Conservation (phyloP, 2,113 vertebrate genomes). For the Candoia aspera region DNA sequence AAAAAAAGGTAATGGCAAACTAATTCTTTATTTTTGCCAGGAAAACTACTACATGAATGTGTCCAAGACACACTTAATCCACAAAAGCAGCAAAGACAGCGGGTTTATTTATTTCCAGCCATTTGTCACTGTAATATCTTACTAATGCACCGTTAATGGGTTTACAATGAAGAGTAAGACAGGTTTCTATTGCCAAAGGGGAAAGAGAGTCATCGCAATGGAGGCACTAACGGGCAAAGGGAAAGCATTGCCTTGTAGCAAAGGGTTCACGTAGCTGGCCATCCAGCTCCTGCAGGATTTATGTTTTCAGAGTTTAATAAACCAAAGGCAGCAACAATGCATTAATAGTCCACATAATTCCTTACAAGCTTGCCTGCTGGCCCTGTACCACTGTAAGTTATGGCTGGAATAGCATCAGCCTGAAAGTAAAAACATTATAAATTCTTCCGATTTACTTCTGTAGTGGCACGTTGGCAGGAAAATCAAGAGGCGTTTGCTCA, state of each 20-base stretch:
- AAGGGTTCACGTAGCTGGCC: background rate
- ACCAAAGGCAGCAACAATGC: background rate
- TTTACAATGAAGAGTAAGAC: background rate
- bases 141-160: background rate
- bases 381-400: background rate
- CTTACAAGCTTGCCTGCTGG: background rate
- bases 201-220: background rate
- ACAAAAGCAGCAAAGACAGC: conserved; percentile 35
- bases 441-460: background rate
- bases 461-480: background rate
- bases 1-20: background rate
- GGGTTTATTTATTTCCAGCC: conserved; percentile 40
- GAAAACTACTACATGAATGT: background rate
- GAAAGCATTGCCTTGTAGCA: background rate
- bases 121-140: background rate
- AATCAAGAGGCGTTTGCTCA: background rate
- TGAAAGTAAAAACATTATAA: background rate
- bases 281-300: background rate
- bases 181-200: background rate
- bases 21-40: background rate
- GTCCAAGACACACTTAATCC: background rate
- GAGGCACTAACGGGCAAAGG: background rate
- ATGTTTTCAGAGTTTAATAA: background rate
- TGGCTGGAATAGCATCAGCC: too few species aligned
- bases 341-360: background rate